Percentiles rank a stretch among this genome's conserved stretches.
Conservation (phyloP, 2,797 vertebrate genomes). For the Kryptopterus vitreolus region DNA sequence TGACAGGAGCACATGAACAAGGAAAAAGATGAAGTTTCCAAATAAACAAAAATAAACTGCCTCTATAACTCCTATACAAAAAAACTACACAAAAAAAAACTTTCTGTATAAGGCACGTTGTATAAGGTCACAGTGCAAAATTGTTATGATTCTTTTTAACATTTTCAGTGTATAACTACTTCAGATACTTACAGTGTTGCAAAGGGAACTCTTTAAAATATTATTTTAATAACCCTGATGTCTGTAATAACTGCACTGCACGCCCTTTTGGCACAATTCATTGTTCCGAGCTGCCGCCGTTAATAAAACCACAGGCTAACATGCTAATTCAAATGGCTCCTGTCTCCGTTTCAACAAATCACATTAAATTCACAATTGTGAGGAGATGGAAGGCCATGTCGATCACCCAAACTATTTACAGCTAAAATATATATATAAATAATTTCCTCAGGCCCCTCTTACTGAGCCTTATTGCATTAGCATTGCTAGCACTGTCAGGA, state of each 20-base stretch:
- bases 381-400: not conserved
- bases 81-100: too few species aligned
- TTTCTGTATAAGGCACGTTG: too few species aligned
- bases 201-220: too few species aligned
- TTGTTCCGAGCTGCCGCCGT: not conserved
- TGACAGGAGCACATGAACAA: too few species aligned
- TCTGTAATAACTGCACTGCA: not conserved
- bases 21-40: too few species aligned
- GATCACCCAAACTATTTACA: not conserved
- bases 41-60: too few species aligned
- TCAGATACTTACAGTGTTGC: too few species aligned
- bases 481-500: conserved; percentile 5
- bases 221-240: too few species aligned
- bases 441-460: not conserved
- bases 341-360: conserved; percentile 25
- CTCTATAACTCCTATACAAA: too few species aligned
- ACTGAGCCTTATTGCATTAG: conserved; percentile 16
- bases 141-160: too few species aligned
- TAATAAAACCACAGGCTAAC: conserved; percentile 22
- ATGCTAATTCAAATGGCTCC: conserved; percentile 27
- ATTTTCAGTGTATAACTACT: too few species aligned
- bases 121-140: too few species aligned
- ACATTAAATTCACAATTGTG: conserved; percentile 12
- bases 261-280: conserved; percentile 4
- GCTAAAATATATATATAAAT: not conserved